Conservation (phyloP, 2,113 vertebrate genomes). For the Bothrops jararaca region DNA sequence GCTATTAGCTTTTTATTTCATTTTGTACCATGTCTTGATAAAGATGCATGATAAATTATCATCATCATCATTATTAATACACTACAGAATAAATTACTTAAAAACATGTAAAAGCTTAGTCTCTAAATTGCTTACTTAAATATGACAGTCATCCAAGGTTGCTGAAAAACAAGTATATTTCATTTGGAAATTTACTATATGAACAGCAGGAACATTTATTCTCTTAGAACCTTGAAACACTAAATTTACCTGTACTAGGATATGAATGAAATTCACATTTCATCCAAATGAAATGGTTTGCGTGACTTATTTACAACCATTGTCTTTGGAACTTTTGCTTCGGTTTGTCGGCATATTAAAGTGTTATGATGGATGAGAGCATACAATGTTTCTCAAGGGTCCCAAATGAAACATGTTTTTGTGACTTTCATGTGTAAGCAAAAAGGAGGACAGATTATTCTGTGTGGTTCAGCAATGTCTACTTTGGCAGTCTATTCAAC, state of each 20-base stretch:
- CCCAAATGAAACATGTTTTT: conserved; percentile 28
- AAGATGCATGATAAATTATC: background rate
- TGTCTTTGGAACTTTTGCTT: conserved; percentile 12
- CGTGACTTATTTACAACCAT: conserved; percentile 19
- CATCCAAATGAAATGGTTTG: conserved; percentile 11
- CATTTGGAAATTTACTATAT: background rate
- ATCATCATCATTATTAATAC: background rate
- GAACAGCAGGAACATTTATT: background rate
- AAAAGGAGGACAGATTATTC: conserved; percentile 30
- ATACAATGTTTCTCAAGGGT: background rate
- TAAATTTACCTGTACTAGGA: conserved; percentile 18
- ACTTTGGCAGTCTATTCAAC: conserved; percentile 1
- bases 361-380: background rate
- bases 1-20: background rate
- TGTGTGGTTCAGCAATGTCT: conserved; percentile 21
- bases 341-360: background rate
- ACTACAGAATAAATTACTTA: background rate
- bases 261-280: conserved; percentile 25
- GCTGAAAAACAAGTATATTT: background rate
- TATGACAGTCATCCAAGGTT: background rate
- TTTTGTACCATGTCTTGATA: background rate
- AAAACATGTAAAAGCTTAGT: background rate
- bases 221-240: background rate
- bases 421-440: conserved; percentile 28
- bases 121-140: background rate